Evolutionary conservation across 1,140 invertebrate species (phyloP).

Genomic region (Pogonognathellus flavescens): DNA sequence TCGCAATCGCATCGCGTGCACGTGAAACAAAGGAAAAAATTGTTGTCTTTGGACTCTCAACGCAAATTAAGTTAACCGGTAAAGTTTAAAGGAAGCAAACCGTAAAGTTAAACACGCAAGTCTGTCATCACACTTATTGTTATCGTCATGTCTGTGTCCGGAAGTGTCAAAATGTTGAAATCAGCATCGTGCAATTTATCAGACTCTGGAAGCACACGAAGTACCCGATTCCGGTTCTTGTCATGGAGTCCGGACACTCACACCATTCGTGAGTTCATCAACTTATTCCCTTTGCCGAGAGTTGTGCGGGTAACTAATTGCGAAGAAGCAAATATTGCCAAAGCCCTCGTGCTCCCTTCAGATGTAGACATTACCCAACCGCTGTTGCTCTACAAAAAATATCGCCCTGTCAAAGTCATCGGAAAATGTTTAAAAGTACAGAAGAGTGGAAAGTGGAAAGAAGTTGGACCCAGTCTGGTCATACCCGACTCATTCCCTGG

Average conservation of each 20-base stretch:
- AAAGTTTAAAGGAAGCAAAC: neutral
- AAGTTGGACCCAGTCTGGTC: slow-evolving; percentile 68
- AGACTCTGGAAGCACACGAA: slow-evolving; percentile 61
- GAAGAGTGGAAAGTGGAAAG: slow-evolving; percentile 67
- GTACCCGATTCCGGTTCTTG: slow-evolving; percentile 62
- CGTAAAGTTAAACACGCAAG: neutral
- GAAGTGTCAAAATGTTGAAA: slow-evolving; percentile 62
- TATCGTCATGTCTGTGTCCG: slow-evolving; percentile 44
- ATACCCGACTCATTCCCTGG: slow-evolving; percentile 70
- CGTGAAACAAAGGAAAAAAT: neutral
- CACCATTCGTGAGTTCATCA: slow-evolving; percentile 65
- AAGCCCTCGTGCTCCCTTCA: slow-evolving; percentile 60
- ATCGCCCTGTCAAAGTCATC: slow-evolving; percentile 68
- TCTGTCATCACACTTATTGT: slow-evolving; percentile 23
- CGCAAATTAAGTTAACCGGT: slow-evolving; percentile 3
- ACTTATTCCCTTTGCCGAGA: slow-evolving; percentile 66
- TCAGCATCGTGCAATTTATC: slow-evolving; percentile 42
- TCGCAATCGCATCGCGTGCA: neutral
- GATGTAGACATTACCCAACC: slow-evolving; percentile 68
- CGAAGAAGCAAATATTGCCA: slow-evolving; percentile 60
- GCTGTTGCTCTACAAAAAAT: slow-evolving; percentile 68
- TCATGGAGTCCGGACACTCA: slow-evolving; percentile 66
- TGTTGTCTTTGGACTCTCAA: too few species aligned
- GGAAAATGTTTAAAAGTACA: slow-evolving; percentile 68
- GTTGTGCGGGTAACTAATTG: slow-evolving; percentile 66